These are phyloP conservation scores for Coleophora flavipennella DNA, from an alignment of 2,888 invertebrate species.

Conservation along the genomic window DNA sequence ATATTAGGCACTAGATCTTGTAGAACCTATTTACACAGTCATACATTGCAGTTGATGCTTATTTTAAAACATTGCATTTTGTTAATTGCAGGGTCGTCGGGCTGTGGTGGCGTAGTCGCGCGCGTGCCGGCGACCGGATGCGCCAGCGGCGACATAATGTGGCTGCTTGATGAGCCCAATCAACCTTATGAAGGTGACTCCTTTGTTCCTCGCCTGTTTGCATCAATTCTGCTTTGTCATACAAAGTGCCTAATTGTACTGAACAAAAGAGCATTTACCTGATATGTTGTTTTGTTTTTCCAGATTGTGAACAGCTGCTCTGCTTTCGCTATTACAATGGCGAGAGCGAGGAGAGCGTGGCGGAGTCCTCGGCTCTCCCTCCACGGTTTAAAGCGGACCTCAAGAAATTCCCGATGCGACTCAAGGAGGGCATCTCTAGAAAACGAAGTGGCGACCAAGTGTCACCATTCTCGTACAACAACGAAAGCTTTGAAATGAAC, in stretches of 20 bases:
- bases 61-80: slow-evolving; percentile 5
- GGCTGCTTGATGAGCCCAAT: slow-evolving; percentile 79
- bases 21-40: background rate
- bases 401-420: slow-evolving; percentile 69
- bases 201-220: slow-evolving; percentile 10
- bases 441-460: slow-evolving; percentile 63
- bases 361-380: slow-evolving; percentile 71
- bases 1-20: background rate
- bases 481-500: slow-evolving; percentile 68
- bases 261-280: no score
- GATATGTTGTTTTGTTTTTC: slow-evolving; percentile 25
- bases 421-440: slow-evolving; percentile 67
- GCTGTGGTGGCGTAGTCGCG: slow-evolving; percentile 49
- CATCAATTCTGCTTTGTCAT: background rate
- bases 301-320: slow-evolving; percentile 78
- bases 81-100: slow-evolving; percentile 47
- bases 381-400: slow-evolving; percentile 69
- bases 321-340: slow-evolving; percentile 82
- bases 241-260: no score
- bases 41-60: background rate
- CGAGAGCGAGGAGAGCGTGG: slow-evolving; percentile 75
- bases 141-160: slow-evolving; percentile 76
- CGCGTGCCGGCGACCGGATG: slow-evolving; percentile 72
- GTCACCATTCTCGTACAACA: slow-evolving; percentile 62
- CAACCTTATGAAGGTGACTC: slow-evolving; percentile 74